A percentile compares a stretch with the other conserved stretches of the same genome.
These are phyloP conservation scores for Sarcophaga subvicina DNA, from an alignment of 2,888 invertebrate genomes.

Conservation along the genomic window DNA sequence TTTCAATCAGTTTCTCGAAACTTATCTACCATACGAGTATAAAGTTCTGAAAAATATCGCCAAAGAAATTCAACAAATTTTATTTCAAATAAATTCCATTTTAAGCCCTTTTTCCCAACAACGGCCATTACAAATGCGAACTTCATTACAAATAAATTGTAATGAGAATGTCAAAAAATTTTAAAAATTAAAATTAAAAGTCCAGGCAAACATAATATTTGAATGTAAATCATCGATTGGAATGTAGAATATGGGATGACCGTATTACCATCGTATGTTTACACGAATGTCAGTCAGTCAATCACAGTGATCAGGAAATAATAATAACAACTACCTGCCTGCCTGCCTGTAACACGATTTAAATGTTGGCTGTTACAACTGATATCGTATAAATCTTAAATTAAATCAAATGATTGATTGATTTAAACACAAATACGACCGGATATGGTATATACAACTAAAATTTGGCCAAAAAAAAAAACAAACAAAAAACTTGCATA, in stretches of 20 bases:
- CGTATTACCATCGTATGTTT: not conserved
- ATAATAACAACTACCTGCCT: not conserved
- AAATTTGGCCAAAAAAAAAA: not conserved
- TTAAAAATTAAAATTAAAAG: not conserved
- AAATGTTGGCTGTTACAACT: conserved; percentile 33
- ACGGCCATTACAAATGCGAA: not conserved
- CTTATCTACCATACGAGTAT: no score
- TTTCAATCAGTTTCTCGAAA: no score
- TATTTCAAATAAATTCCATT: no score
- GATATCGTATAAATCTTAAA: conserved; percentile 10
- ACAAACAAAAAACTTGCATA: not conserved
- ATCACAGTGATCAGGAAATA: conserved; percentile 10
- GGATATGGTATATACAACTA: no score
- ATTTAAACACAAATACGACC: not conserved
- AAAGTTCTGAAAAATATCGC: no score
- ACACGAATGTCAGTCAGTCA: conserved; percentile 1
- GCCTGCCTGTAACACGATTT: conserved; percentile 20
- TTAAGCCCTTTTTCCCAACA: not conserved
- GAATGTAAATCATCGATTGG: not conserved
- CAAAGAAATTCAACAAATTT: no score
- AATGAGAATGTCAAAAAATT: conserved; percentile 15
- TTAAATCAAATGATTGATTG: conserved; percentile 34
- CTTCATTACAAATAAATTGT: not conserved
- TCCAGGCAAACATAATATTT: conserved; percentile 4
- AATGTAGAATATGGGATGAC: not conserved